Evolutionary conservation across 2,888 invertebrate genomes (phyloP).

Genomic region (Hypercompe scribonia): DNA sequence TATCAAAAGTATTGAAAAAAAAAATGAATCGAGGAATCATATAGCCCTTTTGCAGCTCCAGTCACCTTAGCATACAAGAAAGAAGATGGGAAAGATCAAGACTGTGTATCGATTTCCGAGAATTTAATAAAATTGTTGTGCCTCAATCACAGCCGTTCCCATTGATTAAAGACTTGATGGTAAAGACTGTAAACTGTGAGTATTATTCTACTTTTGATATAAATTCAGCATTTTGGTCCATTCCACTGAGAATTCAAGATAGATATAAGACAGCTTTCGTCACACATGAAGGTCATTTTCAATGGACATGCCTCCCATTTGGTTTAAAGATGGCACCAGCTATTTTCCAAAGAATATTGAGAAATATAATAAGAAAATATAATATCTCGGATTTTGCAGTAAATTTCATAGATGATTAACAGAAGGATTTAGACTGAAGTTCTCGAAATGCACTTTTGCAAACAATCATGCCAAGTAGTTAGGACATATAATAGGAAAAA

Average conservation of each 20-base stretch:
- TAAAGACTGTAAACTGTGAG: no score
- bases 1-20: constrained; percentile 7
- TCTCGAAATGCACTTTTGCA: no score
- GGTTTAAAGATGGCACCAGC: constrained; percentile 28
- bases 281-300: neutral
- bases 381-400: constrained; percentile 9
- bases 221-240: no score
- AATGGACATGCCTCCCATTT: constrained; percentile 26
- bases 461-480: no score
- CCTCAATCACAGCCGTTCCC: no score
- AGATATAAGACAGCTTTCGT: constrained; percentile 39
- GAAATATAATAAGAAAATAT: constrained; percentile 19
- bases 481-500: no score
- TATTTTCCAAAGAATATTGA: constrained; percentile 21
- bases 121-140: no score
- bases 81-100: constrained; percentile 13
- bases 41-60: neutral
- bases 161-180: no score
- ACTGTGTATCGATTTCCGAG: no score
- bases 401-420: constrained; percentile 10
- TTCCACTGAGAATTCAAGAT: no score
- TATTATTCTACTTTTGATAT: no score
- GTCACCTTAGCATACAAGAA: neutral
- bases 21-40: neutral
- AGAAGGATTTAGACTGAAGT: no score